These are phyloP conservation scores for Meteorus sp. DNA, from an alignment of 1,140 invertebrate genomes.

Conservation along the genomic window DNA sequence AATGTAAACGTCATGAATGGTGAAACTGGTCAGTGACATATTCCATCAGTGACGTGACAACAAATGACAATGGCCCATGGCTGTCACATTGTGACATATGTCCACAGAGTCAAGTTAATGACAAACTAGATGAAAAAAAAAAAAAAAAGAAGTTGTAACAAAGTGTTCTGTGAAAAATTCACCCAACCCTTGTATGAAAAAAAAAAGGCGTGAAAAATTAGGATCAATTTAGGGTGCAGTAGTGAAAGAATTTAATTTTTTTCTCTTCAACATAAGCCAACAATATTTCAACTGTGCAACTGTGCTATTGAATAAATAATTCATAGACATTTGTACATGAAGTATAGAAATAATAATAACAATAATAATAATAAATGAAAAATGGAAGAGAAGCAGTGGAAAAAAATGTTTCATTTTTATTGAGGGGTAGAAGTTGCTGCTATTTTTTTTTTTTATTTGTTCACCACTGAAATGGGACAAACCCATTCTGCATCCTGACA, in stretches of 20 bases:
- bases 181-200: neutral
- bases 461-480: neutral
- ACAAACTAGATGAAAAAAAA: neutral
- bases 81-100: conserved; percentile 1
- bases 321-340: too few relatives aligned
- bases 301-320: too few relatives aligned
- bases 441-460: too few relatives aligned
- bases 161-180: neutral
- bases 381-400: too few relatives aligned
- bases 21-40: conserved; percentile 7
- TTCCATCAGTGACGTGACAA: conserved; percentile 13
- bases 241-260: too few relatives aligned
- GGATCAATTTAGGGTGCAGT: conserved; percentile 32
- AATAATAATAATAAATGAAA: too few relatives aligned
- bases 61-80: neutral
- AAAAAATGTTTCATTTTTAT: too few relatives aligned
- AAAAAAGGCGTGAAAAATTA: conserved; percentile 40
- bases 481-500: conserved; percentile 18
- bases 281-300: too few relatives aligned
- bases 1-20: neutral
- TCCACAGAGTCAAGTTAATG: neutral
- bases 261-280: too few relatives aligned
- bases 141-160: neutral
- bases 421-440: too few relatives aligned
- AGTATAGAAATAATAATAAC: too few relatives aligned